These are phyloP conservation scores for Eutrigla gurnardus DNA, from an alignment of 2,797 vertebrate species.

Conservation along the genomic window DNA sequence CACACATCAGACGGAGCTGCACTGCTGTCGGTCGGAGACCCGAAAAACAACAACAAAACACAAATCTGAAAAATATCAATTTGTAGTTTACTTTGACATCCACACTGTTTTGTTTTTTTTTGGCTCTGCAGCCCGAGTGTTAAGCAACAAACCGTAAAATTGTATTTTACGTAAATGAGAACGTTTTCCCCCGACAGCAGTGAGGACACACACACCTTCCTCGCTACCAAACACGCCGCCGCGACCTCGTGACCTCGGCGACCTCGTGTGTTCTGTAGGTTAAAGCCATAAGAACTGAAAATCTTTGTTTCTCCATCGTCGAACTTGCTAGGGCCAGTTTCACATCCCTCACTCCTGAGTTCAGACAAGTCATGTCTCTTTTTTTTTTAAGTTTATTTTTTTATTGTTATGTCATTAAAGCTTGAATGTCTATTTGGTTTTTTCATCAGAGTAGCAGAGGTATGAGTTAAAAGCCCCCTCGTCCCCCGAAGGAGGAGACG, in stretches of 20 bases:
- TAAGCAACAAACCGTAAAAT: constrained; percentile 10
- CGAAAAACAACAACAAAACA: neutral
- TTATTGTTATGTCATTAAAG: constrained; percentile 70
- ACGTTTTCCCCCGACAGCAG: constrained; percentile 52
- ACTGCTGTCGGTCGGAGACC: constrained; percentile 58
- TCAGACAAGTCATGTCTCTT: constrained; percentile 62
- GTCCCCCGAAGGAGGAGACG: constrained; percentile 39
- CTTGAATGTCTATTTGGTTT: constrained; percentile 85
- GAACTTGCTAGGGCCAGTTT: constrained; percentile 51
- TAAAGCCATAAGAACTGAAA: constrained; percentile 68
- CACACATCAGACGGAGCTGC: constrained; percentile 65
- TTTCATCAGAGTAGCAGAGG: constrained; percentile 80
- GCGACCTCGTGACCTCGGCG: constrained; percentile 8
- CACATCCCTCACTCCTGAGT: constrained; percentile 77
- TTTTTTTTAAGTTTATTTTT: constrained; percentile 5
- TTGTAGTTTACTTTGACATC: constrained; percentile 16
- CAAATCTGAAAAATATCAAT: constrained; percentile 26
- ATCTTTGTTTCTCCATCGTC: constrained; percentile 43
- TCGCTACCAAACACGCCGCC: constrained; percentile 32
- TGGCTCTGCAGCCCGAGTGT: constrained; percentile 1
- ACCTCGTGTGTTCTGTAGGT: constrained; percentile 32
- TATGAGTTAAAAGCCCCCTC: constrained; percentile 67
- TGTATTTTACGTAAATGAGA: constrained; percentile 16
- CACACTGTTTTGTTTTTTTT: constrained; percentile 12
- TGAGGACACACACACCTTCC: constrained; percentile 45